Conservation (phyloP, 2,888 invertebrate genomes). For the Mylabris sibirica region DNA sequence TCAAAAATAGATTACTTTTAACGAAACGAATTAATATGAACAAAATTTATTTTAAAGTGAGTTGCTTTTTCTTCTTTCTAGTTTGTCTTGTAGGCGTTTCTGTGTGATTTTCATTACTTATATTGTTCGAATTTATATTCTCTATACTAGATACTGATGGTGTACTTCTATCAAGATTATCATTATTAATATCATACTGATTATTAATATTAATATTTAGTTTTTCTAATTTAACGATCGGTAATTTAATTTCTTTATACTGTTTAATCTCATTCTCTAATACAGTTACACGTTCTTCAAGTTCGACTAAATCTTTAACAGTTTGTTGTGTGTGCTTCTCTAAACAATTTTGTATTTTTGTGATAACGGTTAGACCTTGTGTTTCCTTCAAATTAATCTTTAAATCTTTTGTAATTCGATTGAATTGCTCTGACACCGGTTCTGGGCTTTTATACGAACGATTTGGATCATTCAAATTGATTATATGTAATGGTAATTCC, state of each 20-base stretch:
- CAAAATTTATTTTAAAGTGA: too few relatives aligned
- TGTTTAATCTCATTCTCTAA: conserved; percentile 57
- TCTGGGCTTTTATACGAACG: conserved; percentile 54
- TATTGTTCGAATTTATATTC: background rate
- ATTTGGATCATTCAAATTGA: conserved; percentile 60
- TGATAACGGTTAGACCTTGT: conserved; percentile 49
- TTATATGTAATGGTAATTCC: conserved; percentile 62
- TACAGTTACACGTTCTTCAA: conserved; percentile 54
- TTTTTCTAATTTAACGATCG: background rate
- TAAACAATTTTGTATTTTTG: conserved; percentile 54
- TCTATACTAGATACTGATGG: background rate
- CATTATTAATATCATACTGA: background rate
- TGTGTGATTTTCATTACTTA: background rate
- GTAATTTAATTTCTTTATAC: conserved; percentile 30
- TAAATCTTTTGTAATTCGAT: conserved; percentile 48
- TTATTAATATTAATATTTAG: background rate
- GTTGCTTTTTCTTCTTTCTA: background rate
- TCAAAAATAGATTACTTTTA: background rate
- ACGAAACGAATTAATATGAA: too few relatives aligned
- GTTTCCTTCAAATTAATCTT: conserved; percentile 45
- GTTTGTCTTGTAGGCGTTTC: background rate
- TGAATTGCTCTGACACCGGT: conserved; percentile 50
- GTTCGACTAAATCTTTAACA: conserved; percentile 50
- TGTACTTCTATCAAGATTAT: background rate
- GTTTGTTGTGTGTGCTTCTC: conserved; percentile 53